Percentiles rank a stretch among this genome's conserved stretches.
Conservation (phyloP, 2,113 vertebrate species). For the Nothoprocta perdicaria region DNA sequence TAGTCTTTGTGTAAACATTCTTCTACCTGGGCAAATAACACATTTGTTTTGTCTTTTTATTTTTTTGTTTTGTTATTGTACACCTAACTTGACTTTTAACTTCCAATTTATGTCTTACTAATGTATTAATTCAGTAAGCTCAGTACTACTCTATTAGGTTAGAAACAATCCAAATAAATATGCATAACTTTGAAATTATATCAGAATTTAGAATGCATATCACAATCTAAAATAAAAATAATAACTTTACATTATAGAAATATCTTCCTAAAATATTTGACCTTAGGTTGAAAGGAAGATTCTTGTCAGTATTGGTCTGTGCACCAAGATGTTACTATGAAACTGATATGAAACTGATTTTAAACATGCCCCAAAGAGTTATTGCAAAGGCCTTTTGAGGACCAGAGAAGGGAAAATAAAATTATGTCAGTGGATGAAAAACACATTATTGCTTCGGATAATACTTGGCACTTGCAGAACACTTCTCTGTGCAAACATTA, state of each 20-base stretch:
- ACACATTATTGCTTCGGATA: background rate
- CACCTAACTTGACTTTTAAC: background rate
- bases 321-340: background rate
- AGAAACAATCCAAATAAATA: background rate
- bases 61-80: too few relatives aligned
- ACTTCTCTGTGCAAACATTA: background rate
- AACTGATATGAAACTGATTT: background rate
- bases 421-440: background rate
- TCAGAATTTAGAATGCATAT: background rate
- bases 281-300: background rate
- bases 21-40: background rate
- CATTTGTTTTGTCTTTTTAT: too few relatives aligned
- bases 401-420: background rate
- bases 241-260: background rate
- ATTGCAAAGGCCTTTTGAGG: background rate
- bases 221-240: background rate
- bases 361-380: background rate
- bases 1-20: background rate
- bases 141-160: background rate
- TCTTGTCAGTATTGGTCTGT: background rate
- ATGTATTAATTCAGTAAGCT: rapidly evolving
- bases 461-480: background rate
- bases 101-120: background rate
- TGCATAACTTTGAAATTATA: background rate
- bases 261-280: background rate